phyloP scores from a whole-genome alignment of 2,113 vertebrate species.

The Synchiropus splendidus region DNA sequence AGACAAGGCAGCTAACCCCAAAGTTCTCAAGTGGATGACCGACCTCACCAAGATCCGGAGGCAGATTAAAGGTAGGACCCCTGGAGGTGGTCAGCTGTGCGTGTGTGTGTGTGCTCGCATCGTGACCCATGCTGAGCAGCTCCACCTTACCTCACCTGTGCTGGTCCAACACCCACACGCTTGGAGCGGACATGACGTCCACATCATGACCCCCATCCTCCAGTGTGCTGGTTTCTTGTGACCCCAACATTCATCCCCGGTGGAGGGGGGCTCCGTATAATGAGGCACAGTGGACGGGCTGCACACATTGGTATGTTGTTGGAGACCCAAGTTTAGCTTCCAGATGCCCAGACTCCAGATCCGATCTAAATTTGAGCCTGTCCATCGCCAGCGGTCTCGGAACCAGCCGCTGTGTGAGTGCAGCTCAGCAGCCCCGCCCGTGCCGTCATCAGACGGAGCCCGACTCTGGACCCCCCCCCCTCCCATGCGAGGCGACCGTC shows the following conservation, averaged over 20 bases:
- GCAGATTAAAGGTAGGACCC: slow-evolving; percentile 88
- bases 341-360: too few species aligned
- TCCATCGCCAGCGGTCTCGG: too few species aligned
- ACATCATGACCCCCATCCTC: slow-evolving; percentile 41
- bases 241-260: slow-evolving; percentile 36
- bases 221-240: slow-evolving; percentile 58
- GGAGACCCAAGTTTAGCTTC: too few species aligned
- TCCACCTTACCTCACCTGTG: slow-evolving; percentile 41
- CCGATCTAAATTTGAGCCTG: too few species aligned
- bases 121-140: slow-evolving; percentile 35
- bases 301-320: too few species aligned
- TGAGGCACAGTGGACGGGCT: not conserved
- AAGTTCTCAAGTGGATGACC: slow-evolving; percentile 97
- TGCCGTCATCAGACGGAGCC: too few species aligned
- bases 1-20: slow-evolving; percentile 93
- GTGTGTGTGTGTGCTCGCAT: slow-evolving; percentile 16
- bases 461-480: too few species aligned
- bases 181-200: slow-evolving; percentile 32
- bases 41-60: slow-evolving; percentile 91
- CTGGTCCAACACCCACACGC: slow-evolving; percentile 18
- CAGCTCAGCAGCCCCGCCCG: too few species aligned
- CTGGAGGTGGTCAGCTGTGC: not conserved
- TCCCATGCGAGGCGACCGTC: slow-evolving; percentile 23
- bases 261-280: slow-evolving; percentile 1
- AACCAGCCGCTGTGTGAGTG: too few species aligned